phyloP scores from a whole-genome alignment of 2,113 vertebrate genomes.

The Calonectris borealis region DNA sequence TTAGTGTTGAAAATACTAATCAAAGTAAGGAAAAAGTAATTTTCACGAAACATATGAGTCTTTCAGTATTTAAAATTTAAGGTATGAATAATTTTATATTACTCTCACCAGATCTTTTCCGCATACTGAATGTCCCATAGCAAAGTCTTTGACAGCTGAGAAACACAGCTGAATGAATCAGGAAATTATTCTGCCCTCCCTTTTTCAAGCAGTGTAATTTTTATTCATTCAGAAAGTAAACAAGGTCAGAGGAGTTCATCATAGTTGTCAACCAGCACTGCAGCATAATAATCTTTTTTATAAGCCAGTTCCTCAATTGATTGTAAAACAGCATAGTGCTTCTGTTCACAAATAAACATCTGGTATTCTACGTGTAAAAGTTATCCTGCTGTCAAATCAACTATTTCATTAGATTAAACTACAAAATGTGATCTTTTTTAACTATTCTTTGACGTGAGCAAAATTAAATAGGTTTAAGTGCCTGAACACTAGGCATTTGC shows the following conservation, averaged over 20 bases:
- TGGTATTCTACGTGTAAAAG: not conserved
- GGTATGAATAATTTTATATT: not conserved
- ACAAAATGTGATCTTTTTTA: not conserved
- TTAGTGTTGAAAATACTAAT: not conserved
- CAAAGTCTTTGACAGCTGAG: not conserved
- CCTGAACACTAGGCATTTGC: not conserved
- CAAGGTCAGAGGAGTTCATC: constrained; percentile 29
- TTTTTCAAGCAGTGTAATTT: not conserved
- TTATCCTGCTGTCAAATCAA: not conserved
- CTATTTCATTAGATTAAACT: not conserved
- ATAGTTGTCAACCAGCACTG: not conserved
- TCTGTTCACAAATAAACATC: constrained; percentile 27
- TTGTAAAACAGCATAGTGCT: not conserved
- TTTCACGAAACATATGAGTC: not conserved
- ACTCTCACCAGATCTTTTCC: not conserved
- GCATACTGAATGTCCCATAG: not conserved
- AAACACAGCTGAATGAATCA: not conserved
- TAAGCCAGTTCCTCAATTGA: not conserved
- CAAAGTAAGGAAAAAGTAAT: not conserved
- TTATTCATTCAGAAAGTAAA: constrained; percentile 30
- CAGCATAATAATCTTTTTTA: not conserved
- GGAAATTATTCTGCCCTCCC: not conserved
- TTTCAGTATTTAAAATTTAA: not conserved
- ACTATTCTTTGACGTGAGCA: not conserved
- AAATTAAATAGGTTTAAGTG: not conserved